A percentile compares a stretch with the other conserved stretches of the same genome.
Evolutionary conservation across 2,113 vertebrate species (phyloP).

Genomic region (Pomatorhinus ruficollis): DNA sequence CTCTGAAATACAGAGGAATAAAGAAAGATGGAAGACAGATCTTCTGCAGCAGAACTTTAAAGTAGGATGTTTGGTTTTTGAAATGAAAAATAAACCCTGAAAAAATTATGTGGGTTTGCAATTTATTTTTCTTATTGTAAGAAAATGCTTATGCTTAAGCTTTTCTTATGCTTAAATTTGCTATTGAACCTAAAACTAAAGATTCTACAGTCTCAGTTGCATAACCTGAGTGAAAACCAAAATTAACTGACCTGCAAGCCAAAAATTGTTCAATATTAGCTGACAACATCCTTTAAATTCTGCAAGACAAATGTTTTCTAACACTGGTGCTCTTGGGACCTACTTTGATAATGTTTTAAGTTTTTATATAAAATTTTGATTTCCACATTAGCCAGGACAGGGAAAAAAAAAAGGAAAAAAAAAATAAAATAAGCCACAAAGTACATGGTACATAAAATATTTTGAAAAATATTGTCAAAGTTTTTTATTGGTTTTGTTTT

Average conservation of each 20-base stretch:
- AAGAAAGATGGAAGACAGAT: not conserved
- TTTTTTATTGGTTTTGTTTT: not conserved
- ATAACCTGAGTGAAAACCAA: not conserved
- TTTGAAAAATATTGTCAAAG: not conserved
- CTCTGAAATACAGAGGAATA: not conserved
- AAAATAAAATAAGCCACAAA: not conserved
- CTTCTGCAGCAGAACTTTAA: not conserved
- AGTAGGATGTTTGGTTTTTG: not conserved
- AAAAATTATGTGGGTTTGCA: not conserved
- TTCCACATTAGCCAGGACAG: not conserved
- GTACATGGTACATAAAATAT: not conserved
- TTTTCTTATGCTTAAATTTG: not conserved
- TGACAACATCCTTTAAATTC: not conserved
- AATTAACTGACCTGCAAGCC: not conserved
- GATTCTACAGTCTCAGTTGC: not conserved
- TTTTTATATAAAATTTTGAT: not conserved
- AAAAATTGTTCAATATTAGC: not conserved
- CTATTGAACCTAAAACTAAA: not conserved
- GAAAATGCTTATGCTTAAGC: too few species aligned
- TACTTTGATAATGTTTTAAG: not conserved
- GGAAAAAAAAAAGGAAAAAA: accelerated
- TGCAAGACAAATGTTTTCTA: not conserved
- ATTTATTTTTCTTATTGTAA: not conserved
- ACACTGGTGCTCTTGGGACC: not conserved
- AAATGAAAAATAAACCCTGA: not conserved